These are phyloP conservation scores for Daktulosphaira vitifoliae DNA, from an alignment of 1,140 invertebrate genomes.

Conservation along the genomic window DNA sequence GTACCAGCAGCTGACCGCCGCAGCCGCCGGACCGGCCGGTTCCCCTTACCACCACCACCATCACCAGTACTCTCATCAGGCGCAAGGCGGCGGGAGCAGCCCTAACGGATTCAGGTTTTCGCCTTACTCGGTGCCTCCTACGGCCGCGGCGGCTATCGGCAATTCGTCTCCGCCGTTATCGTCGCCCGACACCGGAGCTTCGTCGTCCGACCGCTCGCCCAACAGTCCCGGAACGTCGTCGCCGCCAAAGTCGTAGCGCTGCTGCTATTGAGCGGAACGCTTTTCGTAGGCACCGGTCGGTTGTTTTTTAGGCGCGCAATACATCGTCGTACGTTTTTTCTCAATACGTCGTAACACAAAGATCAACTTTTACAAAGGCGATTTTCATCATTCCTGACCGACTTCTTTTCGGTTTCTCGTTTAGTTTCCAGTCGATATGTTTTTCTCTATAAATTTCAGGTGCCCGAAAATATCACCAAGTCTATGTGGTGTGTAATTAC, in stretches of 20 bases:
- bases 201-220: constrained; percentile 6
- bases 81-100: constrained; percentile 31
- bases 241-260: neutral
- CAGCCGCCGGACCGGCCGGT: neutral
- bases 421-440: no score
- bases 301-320: no score
- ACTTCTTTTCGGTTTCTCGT: no score
- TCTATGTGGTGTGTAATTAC: no score
- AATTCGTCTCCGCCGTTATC: constrained; percentile 16
- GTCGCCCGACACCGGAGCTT: neutral
- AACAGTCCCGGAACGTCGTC: constrained; percentile 2
- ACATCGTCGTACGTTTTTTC: no score
- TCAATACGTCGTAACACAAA: no score
- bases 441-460: no score
- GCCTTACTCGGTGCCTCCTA: constrained; percentile 7
- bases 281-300: no score
- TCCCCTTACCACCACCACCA: no score
- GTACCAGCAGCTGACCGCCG: constrained; percentile 34
- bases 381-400: no score
- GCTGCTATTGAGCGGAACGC: neutral
- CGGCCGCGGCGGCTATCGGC: neutral
- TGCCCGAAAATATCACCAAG: no score
- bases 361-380: no score
- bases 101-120: constrained; percentile 26
- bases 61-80: neutral